Conservation (phyloP, 2,797 vertebrate genomes). For the Poecilia picta region DNA sequence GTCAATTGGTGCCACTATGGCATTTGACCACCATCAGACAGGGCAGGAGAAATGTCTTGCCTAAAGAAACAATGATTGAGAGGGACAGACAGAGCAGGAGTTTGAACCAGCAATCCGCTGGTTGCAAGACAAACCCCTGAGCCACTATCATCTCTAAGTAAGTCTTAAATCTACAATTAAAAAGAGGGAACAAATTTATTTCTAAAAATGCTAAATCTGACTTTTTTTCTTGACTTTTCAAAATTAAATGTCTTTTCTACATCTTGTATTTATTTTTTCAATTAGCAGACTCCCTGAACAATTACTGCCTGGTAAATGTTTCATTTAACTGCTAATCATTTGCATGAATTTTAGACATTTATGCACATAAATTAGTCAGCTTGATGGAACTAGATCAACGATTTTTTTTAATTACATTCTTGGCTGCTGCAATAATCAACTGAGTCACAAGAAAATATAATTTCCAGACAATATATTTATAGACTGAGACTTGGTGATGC, state of each 20-base stretch:
- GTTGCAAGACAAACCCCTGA: neutral
- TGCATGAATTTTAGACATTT: neutral
- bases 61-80: neutral
- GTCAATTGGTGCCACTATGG: neutral
- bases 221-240: neutral
- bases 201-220: too few relatives aligned
- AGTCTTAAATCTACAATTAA: neutral
- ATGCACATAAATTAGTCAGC: neutral
- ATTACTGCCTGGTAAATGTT: neutral
- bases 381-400: neutral
- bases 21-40: neutral
- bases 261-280: neutral
- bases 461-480: neutral
- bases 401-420: neutral
- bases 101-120: too few relatives aligned
- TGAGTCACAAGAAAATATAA: neutral
- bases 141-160: neutral
- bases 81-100: neutral
- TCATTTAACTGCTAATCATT: neutral
- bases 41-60: neutral
- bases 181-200: neutral
- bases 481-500: neutral
- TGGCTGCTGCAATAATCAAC: neutral
- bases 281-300: neutral
- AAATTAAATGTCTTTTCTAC: neutral